Conservation (phyloP, 53 echinoderm and acorn worm genomes). For the Echinarachnius parma region DNA sequence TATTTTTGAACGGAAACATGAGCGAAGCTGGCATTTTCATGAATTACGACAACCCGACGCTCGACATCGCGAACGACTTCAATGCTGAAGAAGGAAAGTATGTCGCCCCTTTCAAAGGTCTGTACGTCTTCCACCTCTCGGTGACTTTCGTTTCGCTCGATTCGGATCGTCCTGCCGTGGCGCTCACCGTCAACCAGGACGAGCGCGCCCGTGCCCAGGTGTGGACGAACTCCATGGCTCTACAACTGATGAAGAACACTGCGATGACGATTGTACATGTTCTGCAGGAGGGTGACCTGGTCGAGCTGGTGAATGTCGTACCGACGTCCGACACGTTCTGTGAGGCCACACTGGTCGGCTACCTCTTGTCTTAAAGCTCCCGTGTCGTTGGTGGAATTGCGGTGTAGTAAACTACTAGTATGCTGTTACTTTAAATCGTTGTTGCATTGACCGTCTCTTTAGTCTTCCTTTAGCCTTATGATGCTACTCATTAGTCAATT, state of each 20-base stretch:
- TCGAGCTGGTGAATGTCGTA: constrained; percentile 5
- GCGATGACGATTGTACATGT: constrained; percentile 2
- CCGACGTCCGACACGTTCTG: neutral
- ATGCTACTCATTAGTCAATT: too few relatives aligned
- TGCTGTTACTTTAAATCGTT: too few relatives aligned
- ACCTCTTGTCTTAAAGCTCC: too few relatives aligned
- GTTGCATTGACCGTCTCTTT: too few relatives aligned
- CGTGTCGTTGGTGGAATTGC: too few relatives aligned
- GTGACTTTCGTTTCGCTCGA: neutral
- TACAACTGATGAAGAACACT: neutral
- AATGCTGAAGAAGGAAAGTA: neutral
- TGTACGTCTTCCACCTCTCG: constrained; percentile 28
- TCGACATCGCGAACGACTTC: constrained; percentile 19
- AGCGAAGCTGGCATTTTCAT: neutral
- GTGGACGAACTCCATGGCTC: neutral
- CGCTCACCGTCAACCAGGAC: neutral
- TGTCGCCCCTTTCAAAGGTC: neutral
- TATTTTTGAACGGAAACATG: neutral
- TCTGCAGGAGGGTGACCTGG: neutral
- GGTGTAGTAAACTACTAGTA: too few relatives aligned
- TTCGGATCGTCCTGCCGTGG: neutral
- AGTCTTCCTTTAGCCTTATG: too few relatives aligned
- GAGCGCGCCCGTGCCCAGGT: neutral
- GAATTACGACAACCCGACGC: constrained; percentile 1
- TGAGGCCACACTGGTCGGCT: constrained; percentile 1